Base-by-base conservation (phyloP, 1,140 invertebrate genomes). In the Drosophila yakuba region DNA sequence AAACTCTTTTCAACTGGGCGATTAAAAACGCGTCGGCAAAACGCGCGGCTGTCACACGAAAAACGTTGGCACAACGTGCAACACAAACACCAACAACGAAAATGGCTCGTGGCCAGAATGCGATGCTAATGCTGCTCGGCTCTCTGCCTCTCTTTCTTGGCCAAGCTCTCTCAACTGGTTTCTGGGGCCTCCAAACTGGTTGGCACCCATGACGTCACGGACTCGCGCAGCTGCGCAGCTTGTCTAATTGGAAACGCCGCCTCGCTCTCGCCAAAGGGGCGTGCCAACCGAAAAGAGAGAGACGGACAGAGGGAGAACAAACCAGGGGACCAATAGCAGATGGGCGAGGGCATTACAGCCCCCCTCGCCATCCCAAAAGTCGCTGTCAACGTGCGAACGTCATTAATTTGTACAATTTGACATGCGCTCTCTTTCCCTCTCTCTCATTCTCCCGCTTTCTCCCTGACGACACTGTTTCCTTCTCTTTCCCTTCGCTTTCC, bases 361-460 rank as follows among this genome's bases (percentile, higher is more conserved):
- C 50, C 50, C 28, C 45, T 54, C 7, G 25, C 48, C 52, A 52
- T 41, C 69, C 35, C 15, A 23, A 61, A 35, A 20, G 28, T 52
- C 66, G 88, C 88, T 91, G 88, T 91, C 89, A 91, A 89, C 84
- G 77, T 78, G 69, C 59, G 68, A 71, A 85, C 89, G 90, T 91
- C 89, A 91, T 91, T 66, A 91, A 90, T 91, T 91, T 86, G 64
- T 77, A 74, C 77, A 86, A 91, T 91, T 91, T 91, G 90, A 91
- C 85, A 80, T 89, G 85, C 76, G 74, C 76, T 85, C 75, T 63
- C 62, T 44, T 47, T 38, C 36, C 43, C 48, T 39, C 51, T 35
- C 44, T 25, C 67, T 32, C 44, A 47, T 61, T 54, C 14, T 67
- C 25, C 45, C 20, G 45, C 36, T 45, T 48, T 39, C 63, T 41